Percentiles rank a stretch among this genome's conserved stretches.
phyloP scores from a whole-genome alignment of 2,113 vertebrate genomes.

The Cebidichthys violaceus region DNA sequence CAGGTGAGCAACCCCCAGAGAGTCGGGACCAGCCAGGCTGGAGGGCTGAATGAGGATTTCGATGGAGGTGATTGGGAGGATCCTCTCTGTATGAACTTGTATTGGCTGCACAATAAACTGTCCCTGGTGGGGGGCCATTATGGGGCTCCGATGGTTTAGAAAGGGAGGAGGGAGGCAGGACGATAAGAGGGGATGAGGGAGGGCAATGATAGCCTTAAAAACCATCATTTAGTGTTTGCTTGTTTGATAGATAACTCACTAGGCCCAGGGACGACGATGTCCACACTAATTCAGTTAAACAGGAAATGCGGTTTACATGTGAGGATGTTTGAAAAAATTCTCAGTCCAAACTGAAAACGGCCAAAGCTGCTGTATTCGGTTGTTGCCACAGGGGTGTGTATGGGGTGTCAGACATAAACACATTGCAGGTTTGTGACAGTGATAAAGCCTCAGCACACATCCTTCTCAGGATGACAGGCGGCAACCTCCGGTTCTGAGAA shows the following conservation, averaged over 20 bases:
- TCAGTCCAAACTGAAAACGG: neutral
- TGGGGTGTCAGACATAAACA: neutral
- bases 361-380: neutral
- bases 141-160: neutral
- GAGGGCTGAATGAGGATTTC: conserved; percentile 50
- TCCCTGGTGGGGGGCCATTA: conserved; percentile 62
- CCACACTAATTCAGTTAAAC: neutral
- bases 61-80: conserved; percentile 27
- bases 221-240: conserved; percentile 8
- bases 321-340: neutral
- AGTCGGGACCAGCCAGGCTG: conserved; percentile 37
- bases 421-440: neutral
- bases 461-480: neutral
- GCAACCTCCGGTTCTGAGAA: neutral
- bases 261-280: neutral
- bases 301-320: neutral
- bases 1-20: conserved; percentile 72
- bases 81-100: conserved; percentile 19
- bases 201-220: neutral
- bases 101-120: conserved; percentile 51
- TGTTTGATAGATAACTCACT: neutral
- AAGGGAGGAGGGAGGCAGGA: neutral
- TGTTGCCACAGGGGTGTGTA: neutral
- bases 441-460: neutral
- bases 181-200: neutral